Conservation (phyloP, 2,113 vertebrate genomes). For the Nibea albiflora region DNA sequence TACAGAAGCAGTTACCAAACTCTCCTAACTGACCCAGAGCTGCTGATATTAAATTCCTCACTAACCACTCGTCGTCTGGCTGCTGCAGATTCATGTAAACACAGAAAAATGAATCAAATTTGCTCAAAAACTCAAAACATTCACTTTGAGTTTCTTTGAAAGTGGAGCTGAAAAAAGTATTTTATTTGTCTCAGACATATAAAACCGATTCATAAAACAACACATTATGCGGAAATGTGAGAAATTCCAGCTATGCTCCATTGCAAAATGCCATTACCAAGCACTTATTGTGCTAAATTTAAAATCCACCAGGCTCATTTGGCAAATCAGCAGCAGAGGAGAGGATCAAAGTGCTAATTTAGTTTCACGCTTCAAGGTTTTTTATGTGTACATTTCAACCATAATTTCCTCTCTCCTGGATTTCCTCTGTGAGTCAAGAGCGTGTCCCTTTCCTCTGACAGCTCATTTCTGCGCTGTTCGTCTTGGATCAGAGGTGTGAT, state of each 20-base stretch:
- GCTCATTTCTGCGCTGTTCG: slow-evolving; percentile 11
- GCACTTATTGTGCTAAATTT: slow-evolving; percentile 45
- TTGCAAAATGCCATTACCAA: slow-evolving; percentile 37
- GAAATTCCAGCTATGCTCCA: neutral
- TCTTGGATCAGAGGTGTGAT: slow-evolving; percentile 32
- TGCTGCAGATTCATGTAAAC: slow-evolving; percentile 29
- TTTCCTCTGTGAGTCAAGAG: slow-evolving; percentile 32
- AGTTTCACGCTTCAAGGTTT: slow-evolving; percentile 27
- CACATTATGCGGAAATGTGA: neutral
- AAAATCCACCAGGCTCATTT: slow-evolving; percentile 25
- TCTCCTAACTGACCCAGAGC: slow-evolving; percentile 5
- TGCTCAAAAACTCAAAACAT: neutral
- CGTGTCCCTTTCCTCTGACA: slow-evolving; percentile 31
- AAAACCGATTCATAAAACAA: neutral
- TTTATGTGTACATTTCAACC: neutral
- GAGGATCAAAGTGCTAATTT: slow-evolving; percentile 61
- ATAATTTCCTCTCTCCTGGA: slow-evolving; percentile 5
- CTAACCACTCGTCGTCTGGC: neutral
- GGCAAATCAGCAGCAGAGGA: slow-evolving; percentile 44
- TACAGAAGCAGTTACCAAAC: neutral
- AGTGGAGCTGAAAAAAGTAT: neutral
- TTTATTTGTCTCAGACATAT: neutral
- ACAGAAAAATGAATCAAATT: slow-evolving; percentile 8
- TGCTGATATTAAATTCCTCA: neutral
- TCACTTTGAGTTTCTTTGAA: neutral